Percentiles rank a stretch among this genome's conserved stretches.
Evolutionary conservation across 1,140 invertebrate species (phyloP).

Genomic region (Lepidurus apus): DNA sequence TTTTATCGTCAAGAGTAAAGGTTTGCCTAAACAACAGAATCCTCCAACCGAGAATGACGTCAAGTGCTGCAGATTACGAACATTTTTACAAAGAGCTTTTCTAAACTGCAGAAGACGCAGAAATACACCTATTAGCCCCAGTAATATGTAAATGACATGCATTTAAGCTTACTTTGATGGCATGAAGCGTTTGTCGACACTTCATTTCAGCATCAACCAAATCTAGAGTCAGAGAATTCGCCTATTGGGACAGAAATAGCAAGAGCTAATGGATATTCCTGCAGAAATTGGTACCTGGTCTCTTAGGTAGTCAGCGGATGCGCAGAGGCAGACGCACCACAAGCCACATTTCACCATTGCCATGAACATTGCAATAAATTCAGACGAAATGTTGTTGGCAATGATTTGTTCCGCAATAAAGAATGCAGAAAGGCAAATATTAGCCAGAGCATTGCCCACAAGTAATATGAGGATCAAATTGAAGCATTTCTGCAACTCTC

Average conservation of each 20-base stretch:
- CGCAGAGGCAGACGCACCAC: too few relatives aligned
- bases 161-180: not conserved
- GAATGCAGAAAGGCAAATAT: too few relatives aligned
- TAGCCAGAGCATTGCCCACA: too few relatives aligned
- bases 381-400: too few relatives aligned
- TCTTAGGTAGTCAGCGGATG: not conserved
- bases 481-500: too few relatives aligned
- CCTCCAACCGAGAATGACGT: not conserved
- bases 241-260: not conserved
- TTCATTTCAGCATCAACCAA: not conserved
- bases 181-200: not conserved
- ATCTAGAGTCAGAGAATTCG: not conserved
- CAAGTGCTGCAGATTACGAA: not conserved
- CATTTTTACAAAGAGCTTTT: not conserved
- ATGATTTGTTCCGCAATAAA: too few relatives aligned
- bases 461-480: too few relatives aligned
- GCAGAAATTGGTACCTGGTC: not conserved
- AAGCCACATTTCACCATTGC: too few relatives aligned
- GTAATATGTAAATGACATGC: too few relatives aligned
- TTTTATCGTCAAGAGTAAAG: not conserved
- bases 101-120: not conserved
- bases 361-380: too few relatives aligned
- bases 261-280: too few relatives aligned
- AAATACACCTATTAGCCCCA: too few relatives aligned
- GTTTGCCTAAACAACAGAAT: not conserved